Conservation (phyloP, 2,888 invertebrate genomes). For the Oscheius myriophilus region DNA sequence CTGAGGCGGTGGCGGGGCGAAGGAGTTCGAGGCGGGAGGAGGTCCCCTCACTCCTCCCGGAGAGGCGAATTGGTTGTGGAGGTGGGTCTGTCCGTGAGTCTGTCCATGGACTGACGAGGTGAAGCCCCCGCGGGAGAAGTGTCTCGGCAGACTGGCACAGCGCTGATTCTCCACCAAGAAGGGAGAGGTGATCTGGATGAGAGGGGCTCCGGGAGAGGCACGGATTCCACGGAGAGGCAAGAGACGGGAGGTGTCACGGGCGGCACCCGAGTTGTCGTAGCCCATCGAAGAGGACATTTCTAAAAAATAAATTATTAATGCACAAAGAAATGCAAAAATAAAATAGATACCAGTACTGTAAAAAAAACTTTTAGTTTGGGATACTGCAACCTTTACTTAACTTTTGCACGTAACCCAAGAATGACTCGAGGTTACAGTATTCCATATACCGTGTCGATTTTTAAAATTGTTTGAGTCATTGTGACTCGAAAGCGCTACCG, state of each 20-base stretch:
- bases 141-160: conserved; percentile 46
- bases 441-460: too few species aligned
- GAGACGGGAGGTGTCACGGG: conserved; percentile 17
- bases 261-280: not conserved
- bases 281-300: conserved; percentile 32
- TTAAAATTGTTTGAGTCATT: too few species aligned
- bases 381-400: too few species aligned
- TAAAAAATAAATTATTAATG: not conserved
- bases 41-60: too few species aligned
- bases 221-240: conserved; percentile 33
- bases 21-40: not conserved
- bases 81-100: too few species aligned
- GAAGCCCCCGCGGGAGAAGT: conserved; percentile 35
- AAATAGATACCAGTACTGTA: too few species aligned
- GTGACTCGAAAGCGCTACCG: too few species aligned
- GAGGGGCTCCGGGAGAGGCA: conserved; percentile 40
- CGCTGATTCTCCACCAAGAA: conserved; percentile 32
- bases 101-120: conserved; percentile 3
- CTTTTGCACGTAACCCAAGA: too few species aligned
- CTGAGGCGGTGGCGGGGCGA: conserved; percentile 1
- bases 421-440: too few species aligned
- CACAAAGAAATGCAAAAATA: too few species aligned
- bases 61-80: too few species aligned
- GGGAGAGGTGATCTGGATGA: conserved; percentile 8
- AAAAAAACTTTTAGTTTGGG: too few species aligned